Base-by-base conservation (phyloP, 2,113 vertebrate species). In the Myotis davidii region DNA sequence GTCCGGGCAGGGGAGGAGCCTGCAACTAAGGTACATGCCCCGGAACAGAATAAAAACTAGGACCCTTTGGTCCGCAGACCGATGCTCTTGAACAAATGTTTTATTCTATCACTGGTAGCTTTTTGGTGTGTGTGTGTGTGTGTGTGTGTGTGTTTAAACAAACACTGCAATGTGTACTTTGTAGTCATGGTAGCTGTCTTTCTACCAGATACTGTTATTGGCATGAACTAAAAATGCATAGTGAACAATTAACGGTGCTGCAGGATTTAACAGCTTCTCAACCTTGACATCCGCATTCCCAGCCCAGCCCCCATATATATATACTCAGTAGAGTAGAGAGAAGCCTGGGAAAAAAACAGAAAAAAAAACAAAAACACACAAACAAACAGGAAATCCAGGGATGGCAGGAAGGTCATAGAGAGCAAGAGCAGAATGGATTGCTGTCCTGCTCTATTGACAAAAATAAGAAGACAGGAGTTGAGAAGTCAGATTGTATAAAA, bases 401-500 rank as follows among this genome's bases (percentile, higher is more conserved):
- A 82, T 6, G 29, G 7, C 2, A 2, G n/a, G 48, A 83, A 74
- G 82, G 45, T 91, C 79, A 81, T 34, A 78, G 1, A 29, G 78
- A 92, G 56, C 9, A 10, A 90, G 45, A 77, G 4, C 59, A 93
- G 21, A 65, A 69, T 74, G 56, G 59, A 88, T 74, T 32, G 34
- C 23, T 77, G 32, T 74, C 32, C 37, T 88, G 23, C 86, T 87
- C 74, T 83, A 56, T 52, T 91, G 79, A 88, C 70, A 73, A 94
- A 94, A 94, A 82, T 78, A 93, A 85, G 67, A 77, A 95, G 87
- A 85, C 34, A 69, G 27, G 45, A 94, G 27, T 65, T 85, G 84
- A 91, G 74, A 95, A 93, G 61, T 86, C 76, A 77, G 64, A 69
- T 42, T 89, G 61, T 74, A n/a, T 91, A 52, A 76, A 96, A 81